These are phyloP conservation scores for Portevinia maculata DNA, from an alignment of 2,888 invertebrate species.

Conservation along the genomic window DNA sequence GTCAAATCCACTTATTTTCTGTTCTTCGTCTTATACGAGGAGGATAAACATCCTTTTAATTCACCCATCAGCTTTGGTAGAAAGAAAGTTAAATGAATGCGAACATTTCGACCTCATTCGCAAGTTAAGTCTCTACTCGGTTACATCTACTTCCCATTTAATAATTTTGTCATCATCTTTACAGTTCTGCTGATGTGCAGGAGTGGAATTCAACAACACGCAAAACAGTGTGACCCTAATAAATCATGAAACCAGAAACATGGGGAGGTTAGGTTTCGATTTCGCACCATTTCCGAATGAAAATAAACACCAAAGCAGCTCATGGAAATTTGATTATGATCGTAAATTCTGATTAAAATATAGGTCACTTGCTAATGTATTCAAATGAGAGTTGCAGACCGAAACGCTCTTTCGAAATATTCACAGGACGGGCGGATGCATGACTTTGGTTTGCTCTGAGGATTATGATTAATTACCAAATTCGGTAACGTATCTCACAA, in stretches of 20 bases:
- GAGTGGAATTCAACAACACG: not conserved
- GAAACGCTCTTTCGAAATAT: no score
- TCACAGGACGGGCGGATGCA: no score
- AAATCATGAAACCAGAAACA: slow-evolving; percentile 43
- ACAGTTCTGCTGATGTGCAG: not conserved
- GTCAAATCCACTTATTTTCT: slow-evolving; percentile 10
- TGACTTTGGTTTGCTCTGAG: no score
- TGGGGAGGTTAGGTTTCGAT: slow-evolving; percentile 9
- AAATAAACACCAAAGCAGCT: slow-evolving; percentile 12
- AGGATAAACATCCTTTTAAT: no score
- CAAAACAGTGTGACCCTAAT: slow-evolving; percentile 1
- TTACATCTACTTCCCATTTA: slow-evolving; percentile 3
- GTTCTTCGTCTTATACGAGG: not conserved
- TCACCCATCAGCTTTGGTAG: not conserved
- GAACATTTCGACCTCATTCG: slow-evolving; percentile 53
- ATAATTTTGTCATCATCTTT: slow-evolving; percentile 20
- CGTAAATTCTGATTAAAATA: no score
- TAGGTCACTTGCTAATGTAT: no score
- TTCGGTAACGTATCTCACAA: no score
- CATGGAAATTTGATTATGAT: no score
- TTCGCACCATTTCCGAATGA: slow-evolving; percentile 4
- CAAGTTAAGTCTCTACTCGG: slow-evolving; percentile 14
- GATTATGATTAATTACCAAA: no score
- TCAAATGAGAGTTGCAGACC: no score
- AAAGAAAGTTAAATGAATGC: not conserved